Evolutionary conservation across 2,888 invertebrate genomes (phyloP), one percentile per base, ranked within the genome.

Genomic region (Octonoba sinensis): DNA sequence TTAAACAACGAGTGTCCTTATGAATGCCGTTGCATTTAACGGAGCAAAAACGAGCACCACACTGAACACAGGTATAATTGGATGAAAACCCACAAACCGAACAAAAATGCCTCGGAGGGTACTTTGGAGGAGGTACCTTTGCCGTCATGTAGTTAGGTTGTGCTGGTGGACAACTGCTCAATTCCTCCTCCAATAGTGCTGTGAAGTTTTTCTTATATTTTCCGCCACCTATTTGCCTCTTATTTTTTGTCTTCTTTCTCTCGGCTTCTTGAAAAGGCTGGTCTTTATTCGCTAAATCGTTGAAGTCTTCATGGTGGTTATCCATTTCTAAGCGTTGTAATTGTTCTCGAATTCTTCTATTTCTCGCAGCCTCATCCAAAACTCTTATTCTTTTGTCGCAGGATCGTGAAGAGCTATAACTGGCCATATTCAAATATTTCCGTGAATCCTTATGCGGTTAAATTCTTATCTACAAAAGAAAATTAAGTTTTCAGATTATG

Each of bases 221-320:
- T 6, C 27, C 27, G 6, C 3, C 27, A n/a, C n/a, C n/a, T n/a
- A n/a, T n/a, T 27, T 27, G 27, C 6, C 27, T 27, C 6, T 6
- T 27, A 0, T 94, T 93, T 84, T 94, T 95, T 86, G 93, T 90
- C 86, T 91, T 92, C 36, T 92, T 89, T 85, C 93, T 94, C 86
- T 93, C n/a, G n/a, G n/a, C 92, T 27, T 92, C 92, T 78, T 93
- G 91, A 82, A 92, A 92, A 86, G 95, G 90, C 8, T 92, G 93
- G 86, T 98, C 97, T 85, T 97, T 96, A 89, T 99, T 99, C 88
- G 97, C 98, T 0, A 98, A 98, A 16, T 95, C 92, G 89, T 97
- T 97, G 88, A 99, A 99, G 89, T 99, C 99, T 87, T 98, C 97
- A 87, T 98, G 98, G 88, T 95, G 98, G 88, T 99, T 99, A 87